phyloP scores from a whole-genome alignment of 2,888 invertebrate genomes.

The Conops quadrifasciatus region DNA sequence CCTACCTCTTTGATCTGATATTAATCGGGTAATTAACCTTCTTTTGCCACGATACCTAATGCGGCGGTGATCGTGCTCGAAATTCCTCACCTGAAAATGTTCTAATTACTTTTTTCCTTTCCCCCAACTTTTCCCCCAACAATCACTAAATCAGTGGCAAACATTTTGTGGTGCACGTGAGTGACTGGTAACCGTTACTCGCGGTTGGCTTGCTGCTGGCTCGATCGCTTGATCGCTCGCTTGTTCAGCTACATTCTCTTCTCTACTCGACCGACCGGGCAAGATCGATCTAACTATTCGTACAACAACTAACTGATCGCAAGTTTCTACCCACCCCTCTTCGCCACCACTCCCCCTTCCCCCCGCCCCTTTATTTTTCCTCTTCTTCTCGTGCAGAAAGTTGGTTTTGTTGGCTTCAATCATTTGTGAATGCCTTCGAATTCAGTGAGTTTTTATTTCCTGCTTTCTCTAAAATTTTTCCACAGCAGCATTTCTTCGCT shows the following conservation, averaged over 20 bases:
- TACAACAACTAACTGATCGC: neutral
- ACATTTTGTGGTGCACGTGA: neutral
- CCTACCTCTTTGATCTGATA: too few species aligned
- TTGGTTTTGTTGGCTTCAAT: too few species aligned
- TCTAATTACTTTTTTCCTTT: neutral
- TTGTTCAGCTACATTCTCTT: too few species aligned
- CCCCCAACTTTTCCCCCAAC: too few species aligned
- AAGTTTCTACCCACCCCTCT: neutral
- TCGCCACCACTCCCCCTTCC: neutral
- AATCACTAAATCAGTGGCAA: slow-evolving; percentile 9
- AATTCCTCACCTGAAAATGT: neutral
- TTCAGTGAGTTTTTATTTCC: slow-evolving; percentile 25
- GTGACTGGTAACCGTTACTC: neutral
- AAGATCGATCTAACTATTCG: neutral
- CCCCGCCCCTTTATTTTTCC: neutral
- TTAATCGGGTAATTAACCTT: slow-evolving; percentile 8
- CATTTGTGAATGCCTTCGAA: neutral
- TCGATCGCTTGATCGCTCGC: too few species aligned
- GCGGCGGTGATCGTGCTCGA: slow-evolving; percentile 2
- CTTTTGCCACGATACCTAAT: neutral
- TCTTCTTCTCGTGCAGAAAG: too few species aligned
- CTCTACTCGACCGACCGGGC: too few species aligned
- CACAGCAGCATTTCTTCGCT: slow-evolving; percentile 4
- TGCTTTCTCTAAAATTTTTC: slow-evolving; percentile 28
- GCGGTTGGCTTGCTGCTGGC: too few species aligned